Evolutionary conservation across 2,797 vertebrate genomes (phyloP), one percentile per base, ranked within the genome.

Genomic region (Chelon labrosus): DNA sequence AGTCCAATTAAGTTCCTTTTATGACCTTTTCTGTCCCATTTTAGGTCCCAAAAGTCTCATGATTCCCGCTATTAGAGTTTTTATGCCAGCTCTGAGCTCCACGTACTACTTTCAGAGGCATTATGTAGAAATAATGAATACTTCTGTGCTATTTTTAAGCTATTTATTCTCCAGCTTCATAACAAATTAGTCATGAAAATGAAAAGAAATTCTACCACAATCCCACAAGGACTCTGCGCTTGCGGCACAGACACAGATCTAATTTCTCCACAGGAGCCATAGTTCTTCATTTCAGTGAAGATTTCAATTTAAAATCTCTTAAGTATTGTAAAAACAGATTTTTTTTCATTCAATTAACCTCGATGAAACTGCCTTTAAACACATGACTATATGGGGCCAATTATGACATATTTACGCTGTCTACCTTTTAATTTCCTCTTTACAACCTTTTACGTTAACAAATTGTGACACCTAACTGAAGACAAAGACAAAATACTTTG

Each of bases 1-100:
- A 59, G 46, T 67, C 62, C 38, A 61, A 52, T 70, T 39, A 55
- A 13, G 25, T 19, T 61, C 12, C 12, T 27, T 46, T 38, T 56
- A 25, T 55, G n/a, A 56, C 47, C 37, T 27, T 27, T 51, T 52
- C 11, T 20, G 10, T 19, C 8, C 8, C 37, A 35, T 62, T 50
- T 62, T 17, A 27, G 27, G 16, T 20, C 13, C 22, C 17, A 25
- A 47, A n/a, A 8, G 31, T 35, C 31, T 35, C 31, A 35, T 35
- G 31, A 35, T 35, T 25, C 10, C 38, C 52, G 39, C 17, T 35
- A 16, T 20, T 37, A 12, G 10, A 13, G 31, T 19, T 38, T 25
- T 38, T n/a, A 25, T n/a, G 42, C 25, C 22, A 31, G 13, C 7
- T 41, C 9, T 19, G 14, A 10, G 46, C 16, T 7, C 5, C 14